These are phyloP conservation scores for Mystacornis crossleyi DNA, from an alignment of 2,113 vertebrate species.

Conservation along the genomic window DNA sequence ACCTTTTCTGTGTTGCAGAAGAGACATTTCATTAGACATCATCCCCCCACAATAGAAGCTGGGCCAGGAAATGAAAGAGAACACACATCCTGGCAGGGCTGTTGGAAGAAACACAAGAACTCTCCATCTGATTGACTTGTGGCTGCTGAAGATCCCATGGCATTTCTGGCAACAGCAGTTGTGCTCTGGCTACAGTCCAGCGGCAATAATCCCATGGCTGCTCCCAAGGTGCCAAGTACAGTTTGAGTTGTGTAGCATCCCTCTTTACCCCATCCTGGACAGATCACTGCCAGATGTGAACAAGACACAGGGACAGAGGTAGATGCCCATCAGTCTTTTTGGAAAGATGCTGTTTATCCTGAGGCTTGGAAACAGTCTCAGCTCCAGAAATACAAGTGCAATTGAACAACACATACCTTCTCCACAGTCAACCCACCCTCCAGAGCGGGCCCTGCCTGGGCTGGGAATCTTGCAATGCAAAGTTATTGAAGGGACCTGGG, in stretches of 20 bases:
- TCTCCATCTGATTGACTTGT: neutral
- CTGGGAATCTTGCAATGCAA: neutral
- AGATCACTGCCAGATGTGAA: neutral
- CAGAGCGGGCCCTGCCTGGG: neutral
- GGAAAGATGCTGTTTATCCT: neutral
- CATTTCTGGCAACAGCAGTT: neutral
- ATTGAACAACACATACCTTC: neutral
- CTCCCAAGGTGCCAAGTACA: neutral
- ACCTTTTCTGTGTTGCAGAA: neutral
- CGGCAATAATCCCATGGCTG: neutral
- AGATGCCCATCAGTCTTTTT: neutral
- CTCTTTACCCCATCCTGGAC: neutral
- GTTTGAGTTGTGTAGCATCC: neutral
- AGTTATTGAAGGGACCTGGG: neutral
- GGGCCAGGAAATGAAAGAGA: neutral
- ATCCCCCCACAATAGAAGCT: neutral
- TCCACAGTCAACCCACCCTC: neutral
- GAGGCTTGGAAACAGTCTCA: neutral
- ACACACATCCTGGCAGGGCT: neutral
- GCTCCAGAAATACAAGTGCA: neutral
- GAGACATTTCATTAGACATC: neutral
- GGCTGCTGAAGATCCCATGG: neutral
- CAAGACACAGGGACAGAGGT: neutral
- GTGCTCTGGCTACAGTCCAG: neutral
- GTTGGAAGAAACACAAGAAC: constrained; percentile 1